phyloP scores from a whole-genome alignment of 1,140 invertebrate genomes.

The Wiebesia pumilae region DNA sequence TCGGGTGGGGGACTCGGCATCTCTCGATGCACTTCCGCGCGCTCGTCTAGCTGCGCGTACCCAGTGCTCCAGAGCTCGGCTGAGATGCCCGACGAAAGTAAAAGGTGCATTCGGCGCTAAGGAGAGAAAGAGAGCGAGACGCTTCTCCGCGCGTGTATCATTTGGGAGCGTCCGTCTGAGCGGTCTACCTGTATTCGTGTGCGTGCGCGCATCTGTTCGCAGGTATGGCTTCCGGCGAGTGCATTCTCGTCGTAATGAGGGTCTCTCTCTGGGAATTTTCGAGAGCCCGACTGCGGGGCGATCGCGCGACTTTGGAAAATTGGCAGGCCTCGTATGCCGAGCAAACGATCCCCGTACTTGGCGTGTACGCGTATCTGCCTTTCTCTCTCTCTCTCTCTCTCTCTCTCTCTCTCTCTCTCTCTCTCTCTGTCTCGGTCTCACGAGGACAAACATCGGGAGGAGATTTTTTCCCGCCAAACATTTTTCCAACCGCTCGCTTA shows the following conservation, averaged over 20 bases:
- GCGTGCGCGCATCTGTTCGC: neutral
- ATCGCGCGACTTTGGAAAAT: constrained; percentile 6
- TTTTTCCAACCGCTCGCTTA: too few species aligned
- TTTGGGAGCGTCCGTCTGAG: neutral
- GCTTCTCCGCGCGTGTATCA: neutral
- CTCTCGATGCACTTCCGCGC: neutral
- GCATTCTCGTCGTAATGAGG: constrained; percentile 17
- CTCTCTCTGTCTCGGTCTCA: neutral
- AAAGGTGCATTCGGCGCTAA: neutral
- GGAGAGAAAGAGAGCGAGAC: neutral
- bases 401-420: neutral
- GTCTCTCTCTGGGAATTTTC: neutral
- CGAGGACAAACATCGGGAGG: neutral
- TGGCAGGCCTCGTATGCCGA: neutral
- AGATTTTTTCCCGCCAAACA: neutral
- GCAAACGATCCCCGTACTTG: neutral
- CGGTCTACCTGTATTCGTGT: neutral
- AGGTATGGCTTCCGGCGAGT: neutral
- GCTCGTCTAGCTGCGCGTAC: neutral
- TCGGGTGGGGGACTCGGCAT: neutral
- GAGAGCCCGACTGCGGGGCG: neutral
- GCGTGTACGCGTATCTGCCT: neutral
- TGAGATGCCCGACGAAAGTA: neutral
- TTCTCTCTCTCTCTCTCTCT: neutral
- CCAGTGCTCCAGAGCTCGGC: constrained; percentile 1